Evolutionary conservation across 2,113 vertebrate species (phyloP).

Genomic region (Amia ocellicauda): DNA sequence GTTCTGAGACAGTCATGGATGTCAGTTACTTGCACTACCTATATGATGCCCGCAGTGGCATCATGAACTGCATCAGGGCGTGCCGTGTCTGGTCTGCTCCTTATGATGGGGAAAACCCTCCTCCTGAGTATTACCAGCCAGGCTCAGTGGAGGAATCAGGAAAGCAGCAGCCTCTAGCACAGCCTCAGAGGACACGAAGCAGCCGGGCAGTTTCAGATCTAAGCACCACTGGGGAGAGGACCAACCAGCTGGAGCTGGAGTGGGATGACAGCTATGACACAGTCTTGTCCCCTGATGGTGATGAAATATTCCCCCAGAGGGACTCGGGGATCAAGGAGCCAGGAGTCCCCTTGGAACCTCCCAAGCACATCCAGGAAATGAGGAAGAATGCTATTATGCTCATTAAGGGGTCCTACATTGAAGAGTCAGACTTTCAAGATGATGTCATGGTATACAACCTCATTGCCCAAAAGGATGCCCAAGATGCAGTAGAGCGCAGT

Average conservation of each 20-base stretch:
- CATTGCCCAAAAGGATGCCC: conserved; percentile 81
- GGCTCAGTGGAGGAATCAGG: conserved; percentile 61
- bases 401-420: conserved; percentile 86
- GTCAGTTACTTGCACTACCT: conserved; percentile 95
- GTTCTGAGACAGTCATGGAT: conserved; percentile 79
- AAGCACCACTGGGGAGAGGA: conserved; percentile 46
- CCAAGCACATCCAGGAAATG: conserved; percentile 90
- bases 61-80: conserved; percentile 75
- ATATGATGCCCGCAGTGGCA: conserved; percentile 79
- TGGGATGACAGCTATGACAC: conserved; percentile 96
- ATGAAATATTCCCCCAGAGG: conserved; percentile 35
- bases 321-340: conserved; percentile 30
- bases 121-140: conserved; percentile 74
- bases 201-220: conserved; percentile 20
- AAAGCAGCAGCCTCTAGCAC: conserved; percentile 32
- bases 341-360: conserved; percentile 62
- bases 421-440: conserved; percentile 93
- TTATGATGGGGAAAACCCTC: conserved; percentile 84
- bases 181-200: conserved; percentile 12
- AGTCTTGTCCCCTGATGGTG: conserved; percentile 60
- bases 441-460: conserved; percentile 91
- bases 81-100: conserved; percentile 87
- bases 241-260: conserved; percentile 79
- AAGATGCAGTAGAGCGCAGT: conserved; percentile 38
- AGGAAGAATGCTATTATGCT: conserved; percentile 83